Conservation (phyloP, 2,888 invertebrate species). For the Drosophila buzzatii region DNA sequence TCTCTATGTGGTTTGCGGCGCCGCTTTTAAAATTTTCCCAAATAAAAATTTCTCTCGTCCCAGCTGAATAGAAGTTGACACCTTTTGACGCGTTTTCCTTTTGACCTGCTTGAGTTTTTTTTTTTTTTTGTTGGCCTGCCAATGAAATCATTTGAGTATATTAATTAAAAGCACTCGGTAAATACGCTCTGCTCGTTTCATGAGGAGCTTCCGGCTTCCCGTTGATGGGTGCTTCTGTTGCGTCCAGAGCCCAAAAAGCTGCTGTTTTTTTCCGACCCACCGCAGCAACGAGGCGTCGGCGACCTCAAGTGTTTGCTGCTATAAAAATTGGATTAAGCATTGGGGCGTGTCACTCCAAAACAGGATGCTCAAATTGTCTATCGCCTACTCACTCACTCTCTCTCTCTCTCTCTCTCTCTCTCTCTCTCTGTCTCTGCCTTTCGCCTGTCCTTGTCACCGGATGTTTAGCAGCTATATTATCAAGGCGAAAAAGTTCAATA, state of each 20-base stretch:
- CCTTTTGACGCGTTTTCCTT: conserved; percentile 25
- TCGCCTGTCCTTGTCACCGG: conserved; percentile 4
- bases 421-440: neutral
- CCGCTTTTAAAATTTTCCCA: conserved; percentile 15
- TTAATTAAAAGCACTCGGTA: conserved; percentile 75
- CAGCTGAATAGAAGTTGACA: conserved; percentile 33
- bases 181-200: conserved; percentile 40
- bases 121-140: conserved; percentile 27
- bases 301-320: conserved; percentile 32
- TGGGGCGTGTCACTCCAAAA: conserved; percentile 1
- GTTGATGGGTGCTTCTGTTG: conserved; percentile 52
- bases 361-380: conserved; percentile 10
- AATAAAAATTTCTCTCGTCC: neutral
- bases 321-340: conserved; percentile 56
- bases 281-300: neutral
- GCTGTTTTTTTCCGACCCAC: conserved; percentile 1
- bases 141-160: conserved; percentile 78
- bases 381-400: neutral
- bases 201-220: neutral
- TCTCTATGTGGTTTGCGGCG: conserved; percentile 26
- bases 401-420: neutral
- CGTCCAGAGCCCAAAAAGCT: conserved; percentile 20
- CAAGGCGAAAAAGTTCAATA: conserved; percentile 62
- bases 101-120: neutral
- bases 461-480: conserved; percentile 51